These are phyloP conservation scores for Gasterosteus nipponicus DNA, from an alignment of 2,113 vertebrate genomes.

Conservation along the genomic window DNA sequence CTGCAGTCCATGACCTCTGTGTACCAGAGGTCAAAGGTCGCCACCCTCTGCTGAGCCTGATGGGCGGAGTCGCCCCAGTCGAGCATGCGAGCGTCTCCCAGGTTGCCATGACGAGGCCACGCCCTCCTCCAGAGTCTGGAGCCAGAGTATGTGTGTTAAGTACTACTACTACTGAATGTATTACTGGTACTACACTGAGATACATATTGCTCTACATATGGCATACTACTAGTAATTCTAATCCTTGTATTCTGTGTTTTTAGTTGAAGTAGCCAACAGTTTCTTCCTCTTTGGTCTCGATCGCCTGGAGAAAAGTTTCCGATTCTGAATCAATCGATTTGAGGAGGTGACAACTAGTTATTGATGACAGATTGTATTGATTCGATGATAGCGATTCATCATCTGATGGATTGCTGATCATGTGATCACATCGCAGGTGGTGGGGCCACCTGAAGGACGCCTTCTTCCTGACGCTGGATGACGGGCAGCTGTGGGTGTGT, in stretches of 20 bases:
- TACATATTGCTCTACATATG: neutral
- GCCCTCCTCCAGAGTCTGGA: conserved; percentile 74
- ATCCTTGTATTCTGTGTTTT: neutral
- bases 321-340: conserved; percentile 74
- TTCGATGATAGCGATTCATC: too few species aligned
- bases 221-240: neutral
- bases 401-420: too few species aligned
- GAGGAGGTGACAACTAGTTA: conserved; percentile 65
- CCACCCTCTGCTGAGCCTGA: conserved; percentile 70
- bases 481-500: conserved; percentile 69
- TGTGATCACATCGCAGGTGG: conserved; percentile 51
- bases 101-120: conserved; percentile 59
- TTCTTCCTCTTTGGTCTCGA: conserved; percentile 74
- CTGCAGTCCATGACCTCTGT: conserved; percentile 55
- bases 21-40: conserved; percentile 70
- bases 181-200: neutral
- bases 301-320: conserved; percentile 76
- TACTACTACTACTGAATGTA: neutral
- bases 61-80: conserved; percentile 70
- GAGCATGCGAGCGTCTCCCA: conserved; percentile 62
- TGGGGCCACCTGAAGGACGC: conserved; percentile 74
- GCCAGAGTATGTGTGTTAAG: conserved; percentile 70
- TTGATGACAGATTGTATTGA: neutral
- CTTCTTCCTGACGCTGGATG: conserved; percentile 71
- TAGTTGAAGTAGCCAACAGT: conserved; percentile 75